Evolutionary conservation across 2,888 invertebrate species (phyloP), one percentile per base, ranked within the genome.

Genomic region (Rapana venosa): DNA sequence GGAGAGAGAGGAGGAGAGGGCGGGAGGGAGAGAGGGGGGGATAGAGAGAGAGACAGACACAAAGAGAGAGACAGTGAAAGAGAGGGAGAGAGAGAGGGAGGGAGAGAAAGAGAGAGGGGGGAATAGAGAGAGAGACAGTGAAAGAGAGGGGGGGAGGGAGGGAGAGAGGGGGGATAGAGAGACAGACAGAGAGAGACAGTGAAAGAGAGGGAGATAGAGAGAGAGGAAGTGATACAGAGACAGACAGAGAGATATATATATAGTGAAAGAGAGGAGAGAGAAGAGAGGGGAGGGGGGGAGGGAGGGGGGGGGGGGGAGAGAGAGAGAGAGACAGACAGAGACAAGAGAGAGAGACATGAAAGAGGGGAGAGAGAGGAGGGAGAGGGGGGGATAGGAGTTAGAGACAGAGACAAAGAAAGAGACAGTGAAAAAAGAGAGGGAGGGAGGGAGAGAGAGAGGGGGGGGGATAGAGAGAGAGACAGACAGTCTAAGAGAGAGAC

Each of bases 281-380:
- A 11, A 26, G 6, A 36, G 36, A 36, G 36, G 22, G 36, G 22
- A 17, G 11, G 36, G 22, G 36, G 11, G 36, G 22, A 32, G 32
- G 36, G 36, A 26, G 36, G 36, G 36, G 84, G 36, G 36, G 36
- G 22, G 84, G 35, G 35, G 36, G 35, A 84, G 84, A 22, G 70
- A 87, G 87, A 70, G 70, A 87, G 70, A 70, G 35, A 87, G 70
- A 70, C 5, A 70, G 87, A 87, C 32, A 87, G 70, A 70, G 70
- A 70, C 35, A 70, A 70, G 70, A 87, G 87, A 17, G 35, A 70
- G 87, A 70, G 84, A 84, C 32, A 61, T 17, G 17, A 17, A 61
- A 17, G 17, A 61, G 17, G 61, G 17, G 61, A 61, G 61, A 61
- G 61, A 11, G 13, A 17, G 61, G 17, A 17, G 17, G 61, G 17